Evolutionary conservation across 2,113 vertebrate genomes (phyloP).

Genomic region (Megaceryle torquata): DNA sequence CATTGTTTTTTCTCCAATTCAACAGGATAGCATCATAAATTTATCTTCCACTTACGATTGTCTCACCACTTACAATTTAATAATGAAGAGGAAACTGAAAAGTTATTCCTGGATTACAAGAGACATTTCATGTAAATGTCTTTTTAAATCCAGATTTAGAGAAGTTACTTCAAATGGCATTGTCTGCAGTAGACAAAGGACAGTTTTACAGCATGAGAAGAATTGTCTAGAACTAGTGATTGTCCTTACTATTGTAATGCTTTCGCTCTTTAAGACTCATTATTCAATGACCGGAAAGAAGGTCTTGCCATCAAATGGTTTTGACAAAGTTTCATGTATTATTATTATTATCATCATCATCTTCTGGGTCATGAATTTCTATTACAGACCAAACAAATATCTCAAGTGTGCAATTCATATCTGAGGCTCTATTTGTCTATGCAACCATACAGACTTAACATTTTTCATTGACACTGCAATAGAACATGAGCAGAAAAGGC

Average conservation of each 20-base stretch:
- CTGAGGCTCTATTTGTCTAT: background rate
- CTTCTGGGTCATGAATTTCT: constrained; percentile 48
- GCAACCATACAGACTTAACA: background rate
- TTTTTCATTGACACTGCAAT: background rate
- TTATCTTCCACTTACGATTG: background rate
- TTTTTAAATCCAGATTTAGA: constrained; percentile 49
- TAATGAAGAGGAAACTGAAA: background rate
- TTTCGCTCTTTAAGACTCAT: constrained; percentile 39
- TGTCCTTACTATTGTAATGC: background rate
- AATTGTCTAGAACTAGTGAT: background rate
- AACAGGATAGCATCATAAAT: background rate
- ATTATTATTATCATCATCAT: background rate
- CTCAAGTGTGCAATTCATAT: background rate
- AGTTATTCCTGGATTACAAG: background rate
- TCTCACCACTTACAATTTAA: background rate
- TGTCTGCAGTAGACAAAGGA: background rate
- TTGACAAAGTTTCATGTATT: constrained; percentile 50
- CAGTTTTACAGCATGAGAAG: background rate
- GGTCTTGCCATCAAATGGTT: constrained; percentile 52
- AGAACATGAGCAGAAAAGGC: background rate
- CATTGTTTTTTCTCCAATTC: background rate
- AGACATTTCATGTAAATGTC: background rate
- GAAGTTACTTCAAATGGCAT: constrained; percentile 1
- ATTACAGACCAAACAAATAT: constrained; percentile 58
- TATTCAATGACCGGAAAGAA: constrained; percentile 59